These are phyloP conservation scores for Pseudobourletiella spinata DNA, from an alignment of 1,140 invertebrate genomes.

Conservation along the genomic window DNA sequence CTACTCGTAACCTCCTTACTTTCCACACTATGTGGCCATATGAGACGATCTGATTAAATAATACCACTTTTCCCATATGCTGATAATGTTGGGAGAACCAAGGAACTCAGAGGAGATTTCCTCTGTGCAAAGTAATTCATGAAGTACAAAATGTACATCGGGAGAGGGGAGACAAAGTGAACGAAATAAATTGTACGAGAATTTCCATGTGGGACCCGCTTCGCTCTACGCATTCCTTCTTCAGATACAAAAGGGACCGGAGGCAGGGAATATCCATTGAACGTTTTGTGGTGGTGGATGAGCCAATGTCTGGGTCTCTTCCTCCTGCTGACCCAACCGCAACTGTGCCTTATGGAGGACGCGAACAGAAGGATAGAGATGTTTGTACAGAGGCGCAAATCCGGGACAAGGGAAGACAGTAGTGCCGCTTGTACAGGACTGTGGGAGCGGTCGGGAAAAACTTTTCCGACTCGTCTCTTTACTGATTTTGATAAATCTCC, in stretches of 20 bases:
- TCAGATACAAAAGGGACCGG: neutral
- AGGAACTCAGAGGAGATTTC: neutral
- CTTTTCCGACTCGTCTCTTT: neutral
- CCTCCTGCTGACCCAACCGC: neutral
- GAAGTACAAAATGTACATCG: neutral
- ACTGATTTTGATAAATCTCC: conserved; percentile 28
- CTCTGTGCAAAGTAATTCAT: neutral
- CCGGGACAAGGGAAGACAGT: no score
- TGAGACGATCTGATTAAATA: neutral
- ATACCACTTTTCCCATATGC: no score
- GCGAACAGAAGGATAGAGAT: no score
- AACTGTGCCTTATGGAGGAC: no score
- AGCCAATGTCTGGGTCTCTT: neutral
- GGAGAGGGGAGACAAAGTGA: neutral
- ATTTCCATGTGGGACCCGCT: neutral
- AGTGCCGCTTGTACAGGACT: neutral
- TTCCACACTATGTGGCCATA: neutral
- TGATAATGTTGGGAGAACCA: no score
- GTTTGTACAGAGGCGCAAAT: no score
- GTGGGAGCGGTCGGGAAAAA: neutral
- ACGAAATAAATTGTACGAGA: neutral
- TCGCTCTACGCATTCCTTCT: neutral
- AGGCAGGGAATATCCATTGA: neutral
- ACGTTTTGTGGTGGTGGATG: neutral
- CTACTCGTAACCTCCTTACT: no score